Conservation (phyloP, 2,888 invertebrate species). For the Dione juno region DNA sequence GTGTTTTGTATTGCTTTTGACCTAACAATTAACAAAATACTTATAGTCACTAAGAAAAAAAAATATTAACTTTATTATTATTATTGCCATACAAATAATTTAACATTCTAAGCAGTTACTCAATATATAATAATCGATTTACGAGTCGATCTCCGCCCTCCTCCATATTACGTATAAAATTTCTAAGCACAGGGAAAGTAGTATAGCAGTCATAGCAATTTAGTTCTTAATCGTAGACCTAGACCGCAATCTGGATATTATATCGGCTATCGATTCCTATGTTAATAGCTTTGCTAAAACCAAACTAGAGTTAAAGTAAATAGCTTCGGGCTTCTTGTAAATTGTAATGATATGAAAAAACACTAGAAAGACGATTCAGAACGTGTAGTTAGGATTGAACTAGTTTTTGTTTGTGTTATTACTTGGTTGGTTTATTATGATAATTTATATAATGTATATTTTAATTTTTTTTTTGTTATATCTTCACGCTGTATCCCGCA, state of each 20-base stretch:
- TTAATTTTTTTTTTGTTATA: no score
- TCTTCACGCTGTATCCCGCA: not conserved
- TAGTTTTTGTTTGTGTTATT: not conserved
- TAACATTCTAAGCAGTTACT: slow-evolving; percentile 2
- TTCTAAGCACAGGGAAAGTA: slow-evolving; percentile 54
- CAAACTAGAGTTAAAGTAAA: slow-evolving; percentile 9
- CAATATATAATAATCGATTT: slow-evolving; percentile 7
- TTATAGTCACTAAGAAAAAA: no score
- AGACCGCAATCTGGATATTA: slow-evolving; percentile 59
- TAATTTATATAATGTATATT: not conserved
- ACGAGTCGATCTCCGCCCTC: slow-evolving; percentile 31
- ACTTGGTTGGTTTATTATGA: not conserved
- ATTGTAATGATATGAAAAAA: slow-evolving; percentile 11
- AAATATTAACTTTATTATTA: no score
- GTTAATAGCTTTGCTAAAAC: slow-evolving; percentile 53
- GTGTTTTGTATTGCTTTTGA: no score
- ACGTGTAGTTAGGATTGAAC: not conserved
- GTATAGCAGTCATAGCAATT: slow-evolving; percentile 54
- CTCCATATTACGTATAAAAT: slow-evolving; percentile 52
- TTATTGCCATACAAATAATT: not conserved
- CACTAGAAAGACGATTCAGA: no score
- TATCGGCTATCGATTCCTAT: slow-evolving; percentile 65
- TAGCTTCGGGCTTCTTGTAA: not conserved
- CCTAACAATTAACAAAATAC: no score
- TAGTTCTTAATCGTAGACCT: slow-evolving; percentile 51